Base-by-base conservation (phyloP, 2,113 vertebrate species). In the Miniopterus natalensis region DNA sequence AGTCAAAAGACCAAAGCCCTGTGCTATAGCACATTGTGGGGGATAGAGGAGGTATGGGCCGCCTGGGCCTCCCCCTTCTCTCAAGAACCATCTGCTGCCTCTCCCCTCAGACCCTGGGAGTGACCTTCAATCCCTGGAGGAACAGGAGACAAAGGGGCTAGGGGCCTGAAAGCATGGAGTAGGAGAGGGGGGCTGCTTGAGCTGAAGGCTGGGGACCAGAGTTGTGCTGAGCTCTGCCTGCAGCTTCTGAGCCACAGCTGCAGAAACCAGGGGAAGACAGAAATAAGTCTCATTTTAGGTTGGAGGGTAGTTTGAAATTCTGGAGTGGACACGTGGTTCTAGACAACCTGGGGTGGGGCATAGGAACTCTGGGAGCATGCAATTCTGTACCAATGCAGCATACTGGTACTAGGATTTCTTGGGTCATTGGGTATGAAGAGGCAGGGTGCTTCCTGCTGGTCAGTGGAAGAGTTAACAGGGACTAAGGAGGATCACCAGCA, bases 51-150 rank as follows among this genome's bases (percentile, higher is more conserved):
- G 49, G 75, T 23, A 8, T 6, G 73, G 57, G 79, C 25, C 2
- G 40, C 17, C 18, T 47, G 89, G 55, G 49, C 73, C 73, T 88
- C 88, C 90, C 90, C 31, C 80, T 80, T 88, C 80, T 86, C 55
- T 88, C 53, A 59, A 90, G 81, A 90, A 89, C 96, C 96, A 94
- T 96, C 96, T 97, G 96, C 96, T 83, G 55, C 81, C 88, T 97
- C 55, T 92, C 77, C 83, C 71, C 63, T 94, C 88, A 59, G 85
- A 95, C 61, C 84, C 73, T 47, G 49, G 36, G 75, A 95, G 14
- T 94, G 85, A 93, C 78, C 95, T 95, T 95, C 92, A 92, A 1
- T 94, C 42, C 91, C 80, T 8, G 40, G 45, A 94, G 89, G 63
- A 87, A 51, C 29, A 49, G 63, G 49, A 96, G 92, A 96, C 96